Percentiles rank a stretch among this genome's conserved stretches.
Conservation (phyloP, 1,140 invertebrate species). For the Elysia chlorotica region DNA sequence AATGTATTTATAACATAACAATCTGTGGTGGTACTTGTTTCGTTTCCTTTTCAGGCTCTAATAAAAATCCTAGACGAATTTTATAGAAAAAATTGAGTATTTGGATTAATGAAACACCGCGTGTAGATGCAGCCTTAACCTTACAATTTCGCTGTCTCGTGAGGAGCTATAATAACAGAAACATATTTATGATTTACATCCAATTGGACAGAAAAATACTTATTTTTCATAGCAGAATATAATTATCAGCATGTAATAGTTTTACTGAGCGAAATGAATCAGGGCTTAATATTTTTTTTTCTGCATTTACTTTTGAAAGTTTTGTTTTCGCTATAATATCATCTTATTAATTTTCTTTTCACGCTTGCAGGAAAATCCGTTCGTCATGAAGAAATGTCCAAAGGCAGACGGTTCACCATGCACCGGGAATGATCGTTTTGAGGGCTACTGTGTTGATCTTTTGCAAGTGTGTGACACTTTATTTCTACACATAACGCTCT, state of each 20-base stretch:
- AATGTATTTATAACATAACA: too few relatives aligned
- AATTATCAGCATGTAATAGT: too few relatives aligned
- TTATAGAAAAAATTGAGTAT: too few relatives aligned
- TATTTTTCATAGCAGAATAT: too few relatives aligned
- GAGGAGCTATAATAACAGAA: too few relatives aligned
- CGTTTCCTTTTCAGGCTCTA: too few relatives aligned
- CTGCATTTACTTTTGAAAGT: neutral
- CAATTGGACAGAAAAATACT: neutral
- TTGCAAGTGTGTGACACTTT: constrained; percentile 19
- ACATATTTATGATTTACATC: neutral
- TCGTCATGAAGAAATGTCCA: constrained; percentile 8
- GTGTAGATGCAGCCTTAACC: too few relatives aligned
- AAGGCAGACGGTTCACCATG: neutral
- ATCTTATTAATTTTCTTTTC: neutral
- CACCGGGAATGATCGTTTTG: constrained; percentile 68
- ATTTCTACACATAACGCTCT: neutral
- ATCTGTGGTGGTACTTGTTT: too few relatives aligned
- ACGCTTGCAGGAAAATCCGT: constrained; percentile 16
- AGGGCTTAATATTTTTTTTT: neutral
- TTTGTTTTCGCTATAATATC: neutral
- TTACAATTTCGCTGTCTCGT: too few relatives aligned
- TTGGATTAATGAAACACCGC: too few relatives aligned
- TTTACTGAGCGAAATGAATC: neutral
- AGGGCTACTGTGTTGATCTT: constrained; percentile 64
- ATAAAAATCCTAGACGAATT: too few relatives aligned